phyloP scores from a whole-genome alignment of 2,888 invertebrate genomes.

The Caenorhabditis sp. region DNA sequence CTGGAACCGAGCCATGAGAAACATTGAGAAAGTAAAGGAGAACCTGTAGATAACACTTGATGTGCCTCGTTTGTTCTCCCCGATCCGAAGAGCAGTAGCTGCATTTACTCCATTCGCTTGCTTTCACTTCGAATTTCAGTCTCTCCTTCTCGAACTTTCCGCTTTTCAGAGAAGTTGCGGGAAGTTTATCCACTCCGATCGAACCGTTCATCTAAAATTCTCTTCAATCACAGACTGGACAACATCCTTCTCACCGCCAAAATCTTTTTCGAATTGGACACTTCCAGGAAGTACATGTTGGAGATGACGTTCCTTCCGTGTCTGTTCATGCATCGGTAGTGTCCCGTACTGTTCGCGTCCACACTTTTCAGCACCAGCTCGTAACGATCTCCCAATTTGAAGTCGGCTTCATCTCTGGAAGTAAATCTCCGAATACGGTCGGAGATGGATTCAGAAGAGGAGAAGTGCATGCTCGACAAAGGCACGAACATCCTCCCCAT shows the following conservation, averaged over 20 bases:
- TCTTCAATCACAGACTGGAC: not conserved
- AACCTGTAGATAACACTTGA: slow-evolving; percentile 46
- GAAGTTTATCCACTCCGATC: slow-evolving; percentile 1
- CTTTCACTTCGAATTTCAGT: slow-evolving; percentile 10
- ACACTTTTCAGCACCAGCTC: slow-evolving; percentile 58
- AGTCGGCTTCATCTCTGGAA: slow-evolving; percentile 50
- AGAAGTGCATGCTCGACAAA: slow-evolving; percentile 59
- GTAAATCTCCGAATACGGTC: slow-evolving; percentile 59
- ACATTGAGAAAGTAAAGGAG: no score
- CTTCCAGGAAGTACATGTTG: slow-evolving; percentile 55
- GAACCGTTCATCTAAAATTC: slow-evolving; percentile 12
- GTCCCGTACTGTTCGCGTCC: slow-evolving; percentile 55
- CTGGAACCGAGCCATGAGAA: no score
- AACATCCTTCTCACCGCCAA: not conserved
- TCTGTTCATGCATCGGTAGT: slow-evolving; percentile 60
- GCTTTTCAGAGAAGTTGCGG: slow-evolving; percentile 7
- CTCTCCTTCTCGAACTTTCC: slow-evolving; percentile 12
- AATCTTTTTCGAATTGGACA: slow-evolving; percentile 36
- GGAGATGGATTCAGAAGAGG: slow-evolving; percentile 46
- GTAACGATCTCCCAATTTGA: slow-evolving; percentile 59
- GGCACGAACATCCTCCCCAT: slow-evolving; percentile 44
- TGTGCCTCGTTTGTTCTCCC: slow-evolving; percentile 54
- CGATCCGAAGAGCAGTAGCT: slow-evolving; percentile 53
- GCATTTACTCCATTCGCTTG: slow-evolving; percentile 54
- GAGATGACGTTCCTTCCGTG: slow-evolving; percentile 41